A percentile compares a stretch with the other conserved stretches of the same genome.
These are phyloP conservation scores for Ceryle rudis DNA, from an alignment of 2,797 vertebrate species.

Conservation along the genomic window DNA sequence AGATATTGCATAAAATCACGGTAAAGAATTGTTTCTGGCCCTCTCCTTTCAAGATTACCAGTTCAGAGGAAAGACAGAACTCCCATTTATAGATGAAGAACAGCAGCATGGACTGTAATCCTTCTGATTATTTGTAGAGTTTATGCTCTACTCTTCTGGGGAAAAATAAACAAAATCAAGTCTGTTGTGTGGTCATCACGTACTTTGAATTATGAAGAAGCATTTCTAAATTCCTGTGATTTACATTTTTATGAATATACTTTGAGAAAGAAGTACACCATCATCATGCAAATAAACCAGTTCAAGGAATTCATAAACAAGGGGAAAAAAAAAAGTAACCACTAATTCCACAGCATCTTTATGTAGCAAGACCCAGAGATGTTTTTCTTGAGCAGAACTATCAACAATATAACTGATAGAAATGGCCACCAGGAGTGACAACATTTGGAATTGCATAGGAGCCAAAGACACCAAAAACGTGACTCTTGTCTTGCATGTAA, in stretches of 20 bases:
- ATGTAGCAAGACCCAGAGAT: background rate
- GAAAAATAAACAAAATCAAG: background rate
- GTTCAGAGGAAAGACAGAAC: background rate
- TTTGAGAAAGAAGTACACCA: background rate
- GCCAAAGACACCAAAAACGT: background rate
- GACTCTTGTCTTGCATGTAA: background rate
- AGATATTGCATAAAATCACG: background rate
- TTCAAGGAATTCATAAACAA: background rate
- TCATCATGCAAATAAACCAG: background rate
- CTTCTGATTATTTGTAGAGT: background rate
- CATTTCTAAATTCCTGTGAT: background rate
- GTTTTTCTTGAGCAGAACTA: background rate
- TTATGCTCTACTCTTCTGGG: background rate
- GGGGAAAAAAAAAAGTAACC: background rate
- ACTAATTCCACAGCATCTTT: background rate
- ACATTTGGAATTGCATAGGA: background rate
- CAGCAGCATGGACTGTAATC: background rate
- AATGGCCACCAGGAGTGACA: background rate
- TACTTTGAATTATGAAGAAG: background rate
- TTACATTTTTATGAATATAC: background rate
- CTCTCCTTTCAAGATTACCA: background rate
- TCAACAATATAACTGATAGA: background rate
- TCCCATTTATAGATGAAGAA: background rate
- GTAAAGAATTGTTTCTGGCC: background rate
- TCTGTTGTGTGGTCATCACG: background rate